A percentile compares a stretch with the other conserved stretches of the same genome.
Evolutionary conservation across 2,113 vertebrate genomes (phyloP).

Genomic region (Delphinapterus leucas): DNA sequence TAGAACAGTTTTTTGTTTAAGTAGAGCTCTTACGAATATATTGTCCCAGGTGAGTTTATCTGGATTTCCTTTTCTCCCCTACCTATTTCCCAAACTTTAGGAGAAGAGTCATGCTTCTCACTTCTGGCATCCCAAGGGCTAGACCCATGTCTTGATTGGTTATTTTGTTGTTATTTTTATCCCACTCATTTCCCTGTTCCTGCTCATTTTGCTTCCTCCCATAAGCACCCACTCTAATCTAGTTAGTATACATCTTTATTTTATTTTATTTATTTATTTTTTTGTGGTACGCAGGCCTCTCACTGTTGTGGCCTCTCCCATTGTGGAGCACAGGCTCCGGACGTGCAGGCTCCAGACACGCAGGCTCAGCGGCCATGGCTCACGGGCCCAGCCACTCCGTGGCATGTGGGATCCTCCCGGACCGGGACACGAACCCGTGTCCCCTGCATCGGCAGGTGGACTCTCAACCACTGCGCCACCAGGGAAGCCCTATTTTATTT

Average conservation of each 20-base stretch:
- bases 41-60: background rate
- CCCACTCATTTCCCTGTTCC: background rate
- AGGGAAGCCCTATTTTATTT: too few relatives aligned
- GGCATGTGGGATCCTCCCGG: too few relatives aligned
- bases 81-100: background rate
- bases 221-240: background rate
- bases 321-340: too few relatives aligned
- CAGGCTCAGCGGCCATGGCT: too few relatives aligned
- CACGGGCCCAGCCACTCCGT: too few relatives aligned
- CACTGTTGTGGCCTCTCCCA: too few relatives aligned
- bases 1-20: background rate
- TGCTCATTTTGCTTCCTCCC: background rate
- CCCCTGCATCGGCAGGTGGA: too few relatives aligned
- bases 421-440: too few relatives aligned
- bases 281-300: too few relatives aligned
- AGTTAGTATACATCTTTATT: background rate
- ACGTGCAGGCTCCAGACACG: too few relatives aligned
- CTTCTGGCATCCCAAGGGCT: background rate
- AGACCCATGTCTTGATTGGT: background rate
- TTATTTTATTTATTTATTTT: too few relatives aligned
- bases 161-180: background rate
- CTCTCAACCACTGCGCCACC: too few relatives aligned
- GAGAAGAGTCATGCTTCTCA: background rate
- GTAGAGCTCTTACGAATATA: background rate
- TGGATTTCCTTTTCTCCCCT: background rate